Base-by-base conservation (phyloP, 2,797 vertebrate species). In the Danio albolineatus region DNA sequence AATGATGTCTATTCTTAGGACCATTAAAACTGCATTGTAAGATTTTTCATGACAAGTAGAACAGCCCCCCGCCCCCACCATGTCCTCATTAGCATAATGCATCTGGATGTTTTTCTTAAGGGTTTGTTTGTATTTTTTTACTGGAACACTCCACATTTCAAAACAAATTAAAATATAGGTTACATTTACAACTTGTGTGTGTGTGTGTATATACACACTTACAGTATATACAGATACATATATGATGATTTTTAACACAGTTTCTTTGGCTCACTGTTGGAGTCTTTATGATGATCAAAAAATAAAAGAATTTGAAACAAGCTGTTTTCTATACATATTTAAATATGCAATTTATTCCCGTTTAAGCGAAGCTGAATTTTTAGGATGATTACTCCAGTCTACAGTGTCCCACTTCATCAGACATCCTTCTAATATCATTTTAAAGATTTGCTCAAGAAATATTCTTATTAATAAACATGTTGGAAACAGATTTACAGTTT, bases 21-120 rank as follows among this genome's bases (percentile, higher is more conserved):
- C 19, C 19, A 59, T 59, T 59, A 17, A 28, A 59, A 73, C 10
- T 46, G 13, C 9, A n/a, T 48, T 28, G 14, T 0, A 3, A 44
- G 54, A 44, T 59, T 48, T n/a, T 44, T 6, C 54, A 59, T 44
- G 21, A 44, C 14, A 28, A 59, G 39, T 7, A 4, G 12, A 73
- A 59, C 43, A 41, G 10, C 54, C 39, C 17, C 17, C 8, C 17
- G 13, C 54, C 39, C 39, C 13, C 38, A 13, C 38, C 7, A n/a
- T 4, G 10, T 59, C 44, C 41, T 73, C 54, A 73, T 73, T 73
- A 73, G 54, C 54, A 59, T 73, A 59, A 60, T 59, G 14, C 54
- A 73, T 73, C 71, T 73, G 71, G 54, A 73, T 48, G 71, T 44
- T 73, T 73, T 48, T 46, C 71, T 73, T 59, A 48, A 73, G 54